These are phyloP conservation scores for Plutomurus gul DNA, from an alignment of 1,140 invertebrate species.

Conservation along the genomic window DNA sequence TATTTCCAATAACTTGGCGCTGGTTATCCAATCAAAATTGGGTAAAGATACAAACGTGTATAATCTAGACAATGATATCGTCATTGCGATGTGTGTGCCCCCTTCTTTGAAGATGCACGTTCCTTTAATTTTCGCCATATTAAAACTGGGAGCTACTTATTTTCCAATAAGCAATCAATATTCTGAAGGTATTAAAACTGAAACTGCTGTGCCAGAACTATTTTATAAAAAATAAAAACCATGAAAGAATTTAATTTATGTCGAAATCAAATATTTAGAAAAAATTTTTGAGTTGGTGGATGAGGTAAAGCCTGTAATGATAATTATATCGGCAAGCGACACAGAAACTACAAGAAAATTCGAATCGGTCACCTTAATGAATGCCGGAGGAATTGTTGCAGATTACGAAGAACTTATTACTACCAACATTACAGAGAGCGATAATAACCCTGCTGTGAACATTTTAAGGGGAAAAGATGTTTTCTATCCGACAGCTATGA, in stretches of 20 bases:
- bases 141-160: slow-evolving; percentile 81
- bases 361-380: slow-evolving; percentile 42
- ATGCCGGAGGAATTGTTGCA: too few species aligned
- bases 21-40: neutral
- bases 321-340: slow-evolving; percentile 17
- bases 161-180: slow-evolving; percentile 78
- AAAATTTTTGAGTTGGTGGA: neutral
- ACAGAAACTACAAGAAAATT: slow-evolving; percentile 49
- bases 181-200: slow-evolving; percentile 72
- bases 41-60: neutral
- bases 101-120: slow-evolving; percentile 29
- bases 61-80: slow-evolving; percentile 30
- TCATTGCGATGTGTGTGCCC: slow-evolving; percentile 34
- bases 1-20: neutral
- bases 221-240: neutral
- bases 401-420: too few species aligned
- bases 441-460: too few species aligned
- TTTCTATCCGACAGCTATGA: too few species aligned
- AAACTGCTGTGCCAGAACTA: slow-evolving; percentile 60
- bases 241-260: neutral
- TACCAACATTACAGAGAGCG: too few species aligned
- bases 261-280: neutral
- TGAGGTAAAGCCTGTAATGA: neutral
- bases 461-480: too few species aligned
- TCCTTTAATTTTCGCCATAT: slow-evolving; percentile 58